phyloP scores from a whole-genome alignment of 1,140 invertebrate species.

The Apis laboriosa region DNA sequence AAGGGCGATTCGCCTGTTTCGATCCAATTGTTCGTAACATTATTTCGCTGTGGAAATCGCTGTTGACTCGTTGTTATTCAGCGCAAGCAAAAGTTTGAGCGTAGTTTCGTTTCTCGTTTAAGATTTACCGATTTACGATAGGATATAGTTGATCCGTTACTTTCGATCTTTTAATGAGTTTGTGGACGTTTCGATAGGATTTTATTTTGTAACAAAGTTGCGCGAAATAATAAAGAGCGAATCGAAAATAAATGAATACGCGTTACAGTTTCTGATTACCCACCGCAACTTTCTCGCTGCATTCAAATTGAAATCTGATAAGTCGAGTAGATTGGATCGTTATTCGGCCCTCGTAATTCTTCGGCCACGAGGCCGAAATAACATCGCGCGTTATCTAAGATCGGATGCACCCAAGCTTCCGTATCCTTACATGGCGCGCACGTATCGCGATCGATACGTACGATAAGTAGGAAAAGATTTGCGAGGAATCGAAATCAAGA shows the following conservation, averaged over 20 bases:
- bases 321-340: not conserved
- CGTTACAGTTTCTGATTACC: slow-evolving; percentile 21
- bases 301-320: slow-evolving; percentile 17
- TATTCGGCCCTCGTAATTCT: slow-evolving; percentile 14
- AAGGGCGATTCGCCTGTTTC: not conserved
- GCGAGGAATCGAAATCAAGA: slow-evolving; percentile 14
- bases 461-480: not conserved
- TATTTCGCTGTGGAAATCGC: too few relatives aligned
- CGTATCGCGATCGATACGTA: slow-evolving; percentile 22
- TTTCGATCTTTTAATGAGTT: slow-evolving; percentile 3
- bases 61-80: too few relatives aligned
- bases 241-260: not conserved
- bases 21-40: too few relatives aligned
- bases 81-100: too few relatives aligned
- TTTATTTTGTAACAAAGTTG: not conserved
- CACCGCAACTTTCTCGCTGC: not conserved
- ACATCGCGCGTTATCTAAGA: slow-evolving; percentile 21
- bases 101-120: too few relatives aligned
- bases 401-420: slow-evolving; percentile 32
- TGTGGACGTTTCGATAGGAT: not conserved
- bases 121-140: too few relatives aligned
- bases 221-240: not conserved
- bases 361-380: not conserved
- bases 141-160: not conserved
- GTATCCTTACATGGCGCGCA: not conserved